These are phyloP conservation scores for Melieria crassipennis DNA, from an alignment of 2,888 invertebrate genomes.

Conservation along the genomic window DNA sequence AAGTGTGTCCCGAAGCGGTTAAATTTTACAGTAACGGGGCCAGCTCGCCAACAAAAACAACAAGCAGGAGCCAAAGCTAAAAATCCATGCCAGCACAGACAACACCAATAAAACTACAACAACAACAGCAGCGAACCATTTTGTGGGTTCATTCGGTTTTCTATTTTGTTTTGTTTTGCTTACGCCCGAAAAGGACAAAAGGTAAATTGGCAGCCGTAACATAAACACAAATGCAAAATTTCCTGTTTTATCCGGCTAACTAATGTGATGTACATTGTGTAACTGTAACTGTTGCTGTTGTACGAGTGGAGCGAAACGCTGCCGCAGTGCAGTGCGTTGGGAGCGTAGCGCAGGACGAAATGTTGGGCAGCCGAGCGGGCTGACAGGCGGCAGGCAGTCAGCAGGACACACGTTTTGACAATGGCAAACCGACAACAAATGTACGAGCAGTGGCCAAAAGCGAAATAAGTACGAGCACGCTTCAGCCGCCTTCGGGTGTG, in stretches of 20 bases:
- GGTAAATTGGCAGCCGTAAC: conserved; percentile 48
- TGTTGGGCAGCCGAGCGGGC: neutral
- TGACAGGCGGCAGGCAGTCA: conserved; percentile 1
- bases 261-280: conserved; percentile 28
- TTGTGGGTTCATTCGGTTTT: conserved; percentile 46
- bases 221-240: conserved; percentile 34
- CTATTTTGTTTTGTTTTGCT: conserved; percentile 28
- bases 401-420: conserved; percentile 9
- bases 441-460: neutral
- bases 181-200: conserved; percentile 47
- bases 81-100: conserved; percentile 33
- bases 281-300: conserved; percentile 13
- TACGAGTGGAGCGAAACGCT: neutral
- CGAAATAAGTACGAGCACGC: conserved; percentile 1
- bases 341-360: conserved; percentile 14
- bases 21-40: conserved; percentile 53
- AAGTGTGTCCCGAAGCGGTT: conserved; percentile 64
- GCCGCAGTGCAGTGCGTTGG: conserved; percentile 8
- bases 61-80: conserved; percentile 26
- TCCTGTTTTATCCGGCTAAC: conserved; percentile 15
- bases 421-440: conserved; percentile 23
- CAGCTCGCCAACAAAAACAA: neutral
- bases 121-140: conserved; percentile 53
- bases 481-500: neutral
- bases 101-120: conserved; percentile 39